Evolutionary conservation across 2,888 invertebrate genomes (phyloP).

Genomic region (Thyatira batis): DNA sequence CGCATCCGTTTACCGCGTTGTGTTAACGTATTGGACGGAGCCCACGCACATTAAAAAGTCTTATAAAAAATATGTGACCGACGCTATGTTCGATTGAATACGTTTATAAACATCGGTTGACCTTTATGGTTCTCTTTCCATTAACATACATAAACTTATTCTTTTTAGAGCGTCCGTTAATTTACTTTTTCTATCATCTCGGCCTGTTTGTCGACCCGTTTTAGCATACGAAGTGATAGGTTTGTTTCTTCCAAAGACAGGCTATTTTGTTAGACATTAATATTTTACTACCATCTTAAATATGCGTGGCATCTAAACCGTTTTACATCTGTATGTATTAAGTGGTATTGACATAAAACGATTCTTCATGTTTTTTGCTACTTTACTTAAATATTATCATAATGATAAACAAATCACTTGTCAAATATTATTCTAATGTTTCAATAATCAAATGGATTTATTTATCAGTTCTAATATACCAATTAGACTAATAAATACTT

Average conservation of each 20-base stretch:
- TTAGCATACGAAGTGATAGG: slow-evolving; percentile 48
- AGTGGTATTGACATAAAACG: slow-evolving; percentile 42
- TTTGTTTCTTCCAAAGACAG: not conserved
- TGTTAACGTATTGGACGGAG: slow-evolving; percentile 37
- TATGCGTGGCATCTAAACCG: slow-evolving; percentile 51
- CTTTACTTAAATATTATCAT: slow-evolving; percentile 8
- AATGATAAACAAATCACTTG: slow-evolving; percentile 5
- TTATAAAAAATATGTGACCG: slow-evolving; percentile 42
- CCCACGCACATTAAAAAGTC: slow-evolving; percentile 37
- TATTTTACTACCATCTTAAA: slow-evolving; percentile 56
- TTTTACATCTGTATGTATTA: slow-evolving; percentile 31
- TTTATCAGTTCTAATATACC: no score
- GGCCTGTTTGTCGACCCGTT: slow-evolving; percentile 41
- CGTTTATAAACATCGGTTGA: slow-evolving; percentile 50
- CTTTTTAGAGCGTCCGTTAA: slow-evolving; percentile 49
- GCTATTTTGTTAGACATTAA: slow-evolving; percentile 44
- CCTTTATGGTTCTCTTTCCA: slow-evolving; percentile 49
- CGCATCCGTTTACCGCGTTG: slow-evolving; percentile 41
- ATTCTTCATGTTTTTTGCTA: slow-evolving; percentile 37
- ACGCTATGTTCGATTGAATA: slow-evolving; percentile 43
- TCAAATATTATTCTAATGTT: slow-evolving; percentile 18
- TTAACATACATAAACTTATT: slow-evolving; percentile 57
- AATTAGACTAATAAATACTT: no score
- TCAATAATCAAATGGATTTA: no score
- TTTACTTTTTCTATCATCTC: slow-evolving; percentile 44